A percentile compares a stretch with the other conserved stretches of the same genome.
Conservation (phyloP, 2,797 vertebrate genomes). For the Otolemur crassicaudatus region DNA sequence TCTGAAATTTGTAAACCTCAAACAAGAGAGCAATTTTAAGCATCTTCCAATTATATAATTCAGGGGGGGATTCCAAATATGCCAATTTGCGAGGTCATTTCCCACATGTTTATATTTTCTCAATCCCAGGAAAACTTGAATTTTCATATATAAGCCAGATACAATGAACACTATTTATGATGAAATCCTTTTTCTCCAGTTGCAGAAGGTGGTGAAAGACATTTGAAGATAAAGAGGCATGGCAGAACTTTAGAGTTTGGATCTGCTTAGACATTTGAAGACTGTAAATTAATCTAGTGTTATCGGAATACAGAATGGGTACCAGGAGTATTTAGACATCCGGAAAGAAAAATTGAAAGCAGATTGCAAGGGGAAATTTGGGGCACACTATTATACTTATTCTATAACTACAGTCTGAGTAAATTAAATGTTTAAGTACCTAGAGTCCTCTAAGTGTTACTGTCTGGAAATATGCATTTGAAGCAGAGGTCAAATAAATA, state of each 20-base stretch:
- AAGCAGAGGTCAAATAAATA: background rate
- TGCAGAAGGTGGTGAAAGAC: conserved; percentile 5
- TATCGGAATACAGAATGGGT: background rate
- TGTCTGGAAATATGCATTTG: background rate
- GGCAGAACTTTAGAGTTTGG: background rate
- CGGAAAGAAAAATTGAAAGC: conserved; percentile 59
- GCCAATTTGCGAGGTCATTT: background rate
- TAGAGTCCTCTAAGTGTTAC: background rate
- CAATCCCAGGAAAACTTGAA: background rate
- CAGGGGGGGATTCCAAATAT: background rate
- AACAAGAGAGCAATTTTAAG: background rate
- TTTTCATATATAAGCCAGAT: background rate
- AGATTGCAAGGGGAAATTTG: conserved; percentile 50
- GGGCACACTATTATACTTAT: background rate
- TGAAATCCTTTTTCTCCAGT: background rate
- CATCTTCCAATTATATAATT: background rate
- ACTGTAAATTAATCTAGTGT: conserved; percentile 5
- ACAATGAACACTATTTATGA: background rate
- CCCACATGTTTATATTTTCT: background rate
- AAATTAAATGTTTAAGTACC: conserved; percentile 51
- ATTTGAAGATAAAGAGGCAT: background rate
- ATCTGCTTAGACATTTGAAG: conserved; percentile 34
- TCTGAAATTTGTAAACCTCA: background rate
- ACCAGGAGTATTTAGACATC: conserved; percentile 58
- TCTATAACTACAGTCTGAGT: conserved; percentile 29